These are phyloP conservation scores for Abrostola tripartita DNA, from an alignment of 2,888 invertebrate species.

Conservation along the genomic window DNA sequence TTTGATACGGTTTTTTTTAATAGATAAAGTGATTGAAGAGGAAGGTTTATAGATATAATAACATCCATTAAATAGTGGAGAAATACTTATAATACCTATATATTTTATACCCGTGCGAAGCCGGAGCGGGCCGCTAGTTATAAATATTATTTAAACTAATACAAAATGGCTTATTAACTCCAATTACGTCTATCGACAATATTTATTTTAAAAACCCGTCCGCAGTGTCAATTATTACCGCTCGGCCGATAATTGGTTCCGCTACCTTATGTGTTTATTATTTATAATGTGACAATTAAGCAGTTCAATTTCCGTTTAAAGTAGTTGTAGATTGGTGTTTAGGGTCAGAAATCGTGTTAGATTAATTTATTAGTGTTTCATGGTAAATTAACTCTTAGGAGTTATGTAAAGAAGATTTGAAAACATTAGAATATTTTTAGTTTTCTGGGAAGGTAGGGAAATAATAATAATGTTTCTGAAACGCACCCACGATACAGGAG, in stretches of 20 bases:
- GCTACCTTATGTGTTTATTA: slow-evolving; percentile 22
- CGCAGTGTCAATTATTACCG: slow-evolving; percentile 26
- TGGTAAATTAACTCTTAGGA: background rate
- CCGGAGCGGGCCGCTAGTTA: no score
- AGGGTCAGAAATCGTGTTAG: background rate
- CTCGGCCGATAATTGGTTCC: slow-evolving; percentile 14
- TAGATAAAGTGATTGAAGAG: no score
- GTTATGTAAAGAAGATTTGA: no score
- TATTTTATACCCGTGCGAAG: no score
- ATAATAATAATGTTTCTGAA: no score
- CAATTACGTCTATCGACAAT: slow-evolving; percentile 1
- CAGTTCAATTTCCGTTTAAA: slow-evolving; percentile 38
- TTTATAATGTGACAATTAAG: slow-evolving; percentile 36
- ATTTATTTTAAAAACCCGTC: slow-evolving; percentile 17
- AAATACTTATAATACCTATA: no score
- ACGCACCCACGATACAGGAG: no score
- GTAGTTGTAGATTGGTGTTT: slow-evolving; percentile 1
- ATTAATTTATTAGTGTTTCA: background rate
- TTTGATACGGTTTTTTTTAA: no score
- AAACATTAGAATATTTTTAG: no score
- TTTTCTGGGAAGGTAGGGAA: no score
- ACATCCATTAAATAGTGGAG: no score
- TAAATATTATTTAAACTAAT: background rate
- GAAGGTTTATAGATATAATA: no score
- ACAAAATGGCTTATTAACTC: background rate